phyloP scores from a whole-genome alignment of 2,113 vertebrate genomes.

The Tamias sibiricus region DNA sequence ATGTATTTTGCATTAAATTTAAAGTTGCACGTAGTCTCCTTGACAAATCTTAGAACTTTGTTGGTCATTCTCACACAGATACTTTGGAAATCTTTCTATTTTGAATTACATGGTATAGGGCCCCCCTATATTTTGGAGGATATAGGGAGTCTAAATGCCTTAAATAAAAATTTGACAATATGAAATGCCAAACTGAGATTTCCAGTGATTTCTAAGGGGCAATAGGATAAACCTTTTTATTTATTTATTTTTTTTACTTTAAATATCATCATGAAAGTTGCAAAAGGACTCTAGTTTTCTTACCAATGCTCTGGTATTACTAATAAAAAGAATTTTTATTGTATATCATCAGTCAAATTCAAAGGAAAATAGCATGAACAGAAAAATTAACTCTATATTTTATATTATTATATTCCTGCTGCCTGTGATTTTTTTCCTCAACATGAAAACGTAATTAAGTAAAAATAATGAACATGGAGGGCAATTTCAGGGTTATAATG shows the following conservation, averaged over 20 bases:
- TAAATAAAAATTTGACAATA: neutral
- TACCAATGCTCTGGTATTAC: constrained; percentile 45
- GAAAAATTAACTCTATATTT: neutral
- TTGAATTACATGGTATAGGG: neutral
- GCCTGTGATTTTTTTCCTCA: neutral
- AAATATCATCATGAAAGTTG: constrained; percentile 69
- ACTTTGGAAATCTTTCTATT: neutral
- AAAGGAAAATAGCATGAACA: neutral
- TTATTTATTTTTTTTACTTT: constrained; percentile 63
- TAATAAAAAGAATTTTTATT: constrained; percentile 53
- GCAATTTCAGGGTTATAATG: constrained; percentile 57
- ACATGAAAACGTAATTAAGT: constrained; percentile 66
- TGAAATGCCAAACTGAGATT: constrained; percentile 70
- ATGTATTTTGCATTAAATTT: neutral
- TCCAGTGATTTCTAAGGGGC: constrained; percentile 69
- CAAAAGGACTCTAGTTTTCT: constrained; percentile 50
- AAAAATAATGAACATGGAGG: constrained; percentile 67
- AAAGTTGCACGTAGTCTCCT: neutral
- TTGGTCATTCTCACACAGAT: neutral
- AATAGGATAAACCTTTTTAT: constrained; percentile 70
- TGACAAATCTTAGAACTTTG: neutral
- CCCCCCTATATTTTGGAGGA: neutral
- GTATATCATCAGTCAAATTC: constrained; percentile 17
- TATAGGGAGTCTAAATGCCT: neutral
- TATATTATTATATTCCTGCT: neutral